Evolutionary conservation across 2,888 invertebrate species (phyloP), one percentile per base, ranked within the genome.

Genomic region (Griposia aprilina): DNA sequence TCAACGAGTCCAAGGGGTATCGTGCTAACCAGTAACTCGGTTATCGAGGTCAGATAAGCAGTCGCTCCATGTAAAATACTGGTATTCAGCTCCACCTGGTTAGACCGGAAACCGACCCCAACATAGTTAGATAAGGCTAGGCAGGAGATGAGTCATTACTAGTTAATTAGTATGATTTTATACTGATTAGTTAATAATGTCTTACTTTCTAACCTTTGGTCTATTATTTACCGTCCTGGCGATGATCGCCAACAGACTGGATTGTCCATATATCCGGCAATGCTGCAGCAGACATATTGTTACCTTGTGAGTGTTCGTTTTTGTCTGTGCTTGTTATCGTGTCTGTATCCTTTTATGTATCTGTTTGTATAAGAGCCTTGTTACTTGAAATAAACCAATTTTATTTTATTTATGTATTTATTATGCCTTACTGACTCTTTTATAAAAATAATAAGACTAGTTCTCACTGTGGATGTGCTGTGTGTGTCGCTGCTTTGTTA

Each of bases 401-500:
- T n/a, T n/a, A n/a, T n/a, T n/a, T n/a, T n/a, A n/a, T n/a, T n/a
- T n/a, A n/a, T n/a, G n/a, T n/a, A n/a, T n/a, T n/a, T n/a, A n/a
- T n/a, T 17, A 55, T 30, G n/a, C 11, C 50, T n/a, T 36, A 73
- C 36, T 23, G n/a, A 41, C 0, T 55, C 20, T 71, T 41, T 6
- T n/a, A 48, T 45, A 75, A 67, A 74, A 77, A 77, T 63, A 75
- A 78, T 77, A 76, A 83, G 67, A 48, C 52, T 17, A 55, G 50
- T 60, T 62, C 30, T 36, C 59, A 78, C 63, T 65, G 41, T 15
- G 23, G 30, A 72, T 66, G 48, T 76, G 65, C 60, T 62, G 70
- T 62, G 65, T 73, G 66, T 74, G 72, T 57, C 81, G 62, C 15
- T n/a, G 50, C 78, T 73, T 86, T 89, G 86, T 88, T 85, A 78